Evolutionary conservation across 2,888 invertebrate species (phyloP), one percentile per base, ranked within the genome.

Genomic region (Anthrax anthrax): DNA sequence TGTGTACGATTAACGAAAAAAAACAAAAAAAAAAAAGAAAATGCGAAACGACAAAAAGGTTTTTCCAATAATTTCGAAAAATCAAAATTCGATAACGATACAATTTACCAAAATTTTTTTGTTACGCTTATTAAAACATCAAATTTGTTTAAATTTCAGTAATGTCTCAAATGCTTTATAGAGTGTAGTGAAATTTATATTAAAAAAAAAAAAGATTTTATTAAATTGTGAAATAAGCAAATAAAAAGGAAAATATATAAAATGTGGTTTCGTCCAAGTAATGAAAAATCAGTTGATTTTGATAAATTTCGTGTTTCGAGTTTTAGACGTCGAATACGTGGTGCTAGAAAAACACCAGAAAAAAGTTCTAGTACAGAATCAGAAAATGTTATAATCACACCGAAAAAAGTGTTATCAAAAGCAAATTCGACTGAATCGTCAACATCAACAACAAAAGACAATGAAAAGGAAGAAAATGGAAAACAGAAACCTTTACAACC

Each of bases 281-380:
- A 47, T 48, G 38, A 38, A 27, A 48, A 49, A 43, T 42, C 47
- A 10, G 36, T 48, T 36, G 52, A 55, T 27, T 47, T 48, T 19
- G 56, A 57, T 38, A 55, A 53, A 14, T 52, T 54, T 40, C 51
- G 56, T 10, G 54, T 54, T 18, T 52, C 55, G 40, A 56, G 55
- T 47, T 52, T 55, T 42, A 54, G 52, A 19, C 54, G 39, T 55
- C 60, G 37, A 56, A 60, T 56, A 57, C 59, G 45, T 56, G 59
- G 41, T 51, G 55, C 23, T 47, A 48, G 51, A 44, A 54, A 50
- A 51, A 52, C 51, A 39, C 52, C 46, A 14, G 45, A 44, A 29
- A 52, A 54, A 44, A 50, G 46, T 42, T 42, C 45, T 10, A 48
- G 50, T 42, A 16, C 47, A 12, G 50, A 50, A 36, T 38, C 50